A percentile compares a stretch with the other conserved stretches of the same genome.
These are phyloP conservation scores for Coranthus polyacanthus DNA, from an alignment of 2,797 vertebrate species.

Conservation along the genomic window DNA sequence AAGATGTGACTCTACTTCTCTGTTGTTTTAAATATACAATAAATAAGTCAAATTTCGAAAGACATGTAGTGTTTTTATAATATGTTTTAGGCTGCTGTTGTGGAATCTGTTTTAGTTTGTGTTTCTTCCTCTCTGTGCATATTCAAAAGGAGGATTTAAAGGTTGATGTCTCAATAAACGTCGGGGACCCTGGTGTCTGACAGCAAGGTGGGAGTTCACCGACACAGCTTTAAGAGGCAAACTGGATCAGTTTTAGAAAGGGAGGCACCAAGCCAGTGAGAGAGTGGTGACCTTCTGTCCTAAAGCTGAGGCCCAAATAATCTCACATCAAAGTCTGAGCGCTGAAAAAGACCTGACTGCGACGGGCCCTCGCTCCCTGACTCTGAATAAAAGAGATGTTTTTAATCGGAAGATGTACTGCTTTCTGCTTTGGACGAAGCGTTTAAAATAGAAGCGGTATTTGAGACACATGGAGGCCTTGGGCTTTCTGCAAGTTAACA, in stretches of 20 bases:
- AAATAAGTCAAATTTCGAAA: too few relatives aligned
- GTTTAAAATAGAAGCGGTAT: slow-evolving; percentile 21
- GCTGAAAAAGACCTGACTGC: slow-evolving; percentile 43
- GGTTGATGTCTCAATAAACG: slow-evolving; percentile 59
- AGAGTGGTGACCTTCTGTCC: slow-evolving; percentile 71
- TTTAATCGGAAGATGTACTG: slow-evolving; percentile 20
- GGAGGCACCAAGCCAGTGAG: slow-evolving; percentile 52
- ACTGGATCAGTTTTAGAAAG: slow-evolving; percentile 55
- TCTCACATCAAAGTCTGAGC: slow-evolving; percentile 78
- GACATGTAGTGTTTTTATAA: too few relatives aligned
- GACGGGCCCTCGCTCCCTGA: slow-evolving; percentile 23
- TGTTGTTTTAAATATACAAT: too few relatives aligned
- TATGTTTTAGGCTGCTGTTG: background rate
- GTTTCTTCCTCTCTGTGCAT: background rate
- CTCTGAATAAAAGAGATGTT: slow-evolving; percentile 29
- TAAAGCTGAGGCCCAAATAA: slow-evolving; percentile 69
- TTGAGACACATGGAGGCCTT: slow-evolving; percentile 5
- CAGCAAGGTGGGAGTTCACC: slow-evolving; percentile 49
- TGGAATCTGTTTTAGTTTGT: slow-evolving; percentile 18
- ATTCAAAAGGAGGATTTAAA: slow-evolving; percentile 64
- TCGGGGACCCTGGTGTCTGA: slow-evolving; percentile 28
- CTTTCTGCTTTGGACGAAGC: slow-evolving; percentile 43
- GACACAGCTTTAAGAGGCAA: slow-evolving; percentile 38
- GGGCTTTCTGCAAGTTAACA: too few relatives aligned
- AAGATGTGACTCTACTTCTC: too few relatives aligned